Percentiles rank a stretch among this genome's conserved stretches.
Evolutionary conservation across 2,888 invertebrate species (phyloP).

Genomic region (Hemaris fuciformis): DNA sequence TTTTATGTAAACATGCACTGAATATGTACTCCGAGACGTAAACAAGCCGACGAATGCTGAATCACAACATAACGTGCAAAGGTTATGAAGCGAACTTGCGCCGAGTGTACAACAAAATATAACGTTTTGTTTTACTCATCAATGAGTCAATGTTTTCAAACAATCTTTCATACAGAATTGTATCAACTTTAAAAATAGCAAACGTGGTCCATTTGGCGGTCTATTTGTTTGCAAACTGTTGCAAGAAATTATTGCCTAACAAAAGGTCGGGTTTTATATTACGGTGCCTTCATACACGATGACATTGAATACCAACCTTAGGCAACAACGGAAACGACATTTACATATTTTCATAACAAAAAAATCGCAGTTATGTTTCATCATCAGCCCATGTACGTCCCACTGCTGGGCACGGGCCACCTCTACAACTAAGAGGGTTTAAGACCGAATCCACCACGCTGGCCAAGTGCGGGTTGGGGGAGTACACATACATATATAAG

Average conservation of each 20-base stretch:
- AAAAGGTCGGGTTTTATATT: background rate
- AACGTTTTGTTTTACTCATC: background rate
- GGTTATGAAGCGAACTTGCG: background rate
- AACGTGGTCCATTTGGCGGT: background rate
- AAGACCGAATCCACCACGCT: too few species aligned
- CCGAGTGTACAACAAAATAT: background rate
- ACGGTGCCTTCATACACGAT: background rate
- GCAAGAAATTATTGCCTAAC: background rate
- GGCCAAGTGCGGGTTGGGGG: too few species aligned
- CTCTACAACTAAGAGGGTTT: too few species aligned
- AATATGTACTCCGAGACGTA: background rate
- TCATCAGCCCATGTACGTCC: too few species aligned
- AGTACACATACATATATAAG: too few species aligned
- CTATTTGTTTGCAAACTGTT: background rate
- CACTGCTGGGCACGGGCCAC: too few species aligned
- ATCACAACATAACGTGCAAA: background rate
- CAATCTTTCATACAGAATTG: background rate
- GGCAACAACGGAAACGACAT: background rate
- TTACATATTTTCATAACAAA: background rate
- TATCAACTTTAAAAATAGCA: background rate
- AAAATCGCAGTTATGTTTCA: too few species aligned
- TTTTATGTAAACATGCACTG: background rate
- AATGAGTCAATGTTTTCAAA: background rate
- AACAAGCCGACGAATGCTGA: slow-evolving; percentile 5
- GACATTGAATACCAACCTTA: background rate